Base-by-base conservation (phyloP, 2,888 invertebrate species). In the Linnaemya tessellans region DNA sequence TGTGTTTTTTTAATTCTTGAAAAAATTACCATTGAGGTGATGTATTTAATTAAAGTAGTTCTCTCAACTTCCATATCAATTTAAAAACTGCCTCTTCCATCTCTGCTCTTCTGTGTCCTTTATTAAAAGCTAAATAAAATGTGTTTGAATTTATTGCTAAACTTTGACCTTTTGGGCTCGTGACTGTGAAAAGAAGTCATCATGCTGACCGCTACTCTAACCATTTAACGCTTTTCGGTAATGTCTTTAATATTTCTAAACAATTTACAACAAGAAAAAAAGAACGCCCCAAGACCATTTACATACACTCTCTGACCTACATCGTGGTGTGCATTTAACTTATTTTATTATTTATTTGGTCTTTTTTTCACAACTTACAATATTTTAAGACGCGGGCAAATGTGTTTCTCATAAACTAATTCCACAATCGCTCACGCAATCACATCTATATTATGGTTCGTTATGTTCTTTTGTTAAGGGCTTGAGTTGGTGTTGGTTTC, bases 361-460 rank as follows among this genome's bases (percentile, higher is more conserved):
- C 43, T 62, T 51, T 67, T 20, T 49, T 65, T 68, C 43, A 51
- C 43, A 49, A 70, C 35, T 38, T 22, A 38, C 35, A 49, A 65
- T 7, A 68, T 64, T 51, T 41, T 65, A 85, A 81, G 78, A 64
- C 60, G 51, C 58, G 18, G 54, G n/a, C 67, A 18, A 38, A 46
- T 56, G 73, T 41, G 58, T 82, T 82, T 79, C 60, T 54, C 41
- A 75, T 64, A 65, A 79, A 70, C 25, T 38, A 54, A 81, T 46
- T 38, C 54, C 38, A 58, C 73, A 49, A 25, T 35, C 35, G n/a
- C 79, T 84, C 84, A 84, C 80, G 84, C 84, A 84, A 81, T 81
- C 73, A 49, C 73, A 65, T 74, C 73, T 41, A 68, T 56, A 73
- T 62, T 43, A 73, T 49, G 56, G 11, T 41, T 41, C 41, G 18